phyloP scores from a whole-genome alignment of 2,888 invertebrate genomes.

The Frankliniella fusca region DNA sequence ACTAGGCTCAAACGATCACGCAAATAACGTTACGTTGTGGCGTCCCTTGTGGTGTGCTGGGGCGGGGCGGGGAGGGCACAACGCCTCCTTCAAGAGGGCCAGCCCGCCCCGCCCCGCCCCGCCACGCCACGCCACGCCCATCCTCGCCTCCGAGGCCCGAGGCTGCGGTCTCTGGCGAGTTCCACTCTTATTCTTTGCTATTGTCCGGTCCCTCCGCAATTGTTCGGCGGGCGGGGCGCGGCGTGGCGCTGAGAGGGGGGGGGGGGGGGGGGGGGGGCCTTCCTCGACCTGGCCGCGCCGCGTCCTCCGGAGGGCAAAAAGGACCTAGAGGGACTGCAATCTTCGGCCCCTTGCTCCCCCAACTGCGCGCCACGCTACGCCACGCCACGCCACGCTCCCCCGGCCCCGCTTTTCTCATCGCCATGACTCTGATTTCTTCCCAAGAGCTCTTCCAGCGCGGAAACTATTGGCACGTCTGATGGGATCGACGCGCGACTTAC shows the following conservation, averaged over 20 bases:
- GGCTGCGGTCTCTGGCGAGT: neutral
- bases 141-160: neutral
- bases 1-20: neutral
- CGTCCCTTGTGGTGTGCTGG: neutral
- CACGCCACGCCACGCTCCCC: too few relatives aligned
- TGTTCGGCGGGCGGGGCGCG: neutral
- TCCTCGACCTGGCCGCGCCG: neutral
- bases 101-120: neutral
- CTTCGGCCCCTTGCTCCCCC: neutral
- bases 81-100: neutral
- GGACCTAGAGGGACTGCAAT: neutral
- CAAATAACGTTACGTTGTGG: neutral
- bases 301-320: neutral
- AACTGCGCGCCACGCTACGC: too few relatives aligned
- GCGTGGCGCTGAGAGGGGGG: neutral
- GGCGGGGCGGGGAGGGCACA: neutral
- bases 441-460: neutral
- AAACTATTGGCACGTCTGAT: neutral
- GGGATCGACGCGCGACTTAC: neutral
- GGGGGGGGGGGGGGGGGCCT: neutral
- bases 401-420: neutral
- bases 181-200: neutral
- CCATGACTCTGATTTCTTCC: conserved; percentile 1
- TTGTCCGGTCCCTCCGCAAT: neutral
- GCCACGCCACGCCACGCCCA: neutral